Percentiles rank a stretch among this genome's conserved stretches.
phyloP scores from a whole-genome alignment of 2,797 vertebrate species.

The Carcharodon carcharias region DNA sequence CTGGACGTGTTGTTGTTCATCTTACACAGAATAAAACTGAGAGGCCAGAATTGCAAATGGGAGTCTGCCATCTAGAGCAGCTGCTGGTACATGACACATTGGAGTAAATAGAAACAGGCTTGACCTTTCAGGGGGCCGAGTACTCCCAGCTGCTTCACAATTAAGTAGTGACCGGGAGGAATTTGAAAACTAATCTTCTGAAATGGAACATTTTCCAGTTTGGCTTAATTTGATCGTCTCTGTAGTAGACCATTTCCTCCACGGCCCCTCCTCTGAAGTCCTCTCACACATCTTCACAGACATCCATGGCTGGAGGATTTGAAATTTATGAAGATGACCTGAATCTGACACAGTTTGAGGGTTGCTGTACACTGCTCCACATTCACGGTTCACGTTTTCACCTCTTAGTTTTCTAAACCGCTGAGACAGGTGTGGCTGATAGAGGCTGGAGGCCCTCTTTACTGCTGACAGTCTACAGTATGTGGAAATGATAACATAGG shows the following conservation, averaged over 20 bases:
- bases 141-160: background rate
- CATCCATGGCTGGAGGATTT: background rate
- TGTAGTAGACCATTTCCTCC: background rate
- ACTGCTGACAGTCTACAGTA: constrained; percentile 57
- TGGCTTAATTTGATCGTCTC: background rate
- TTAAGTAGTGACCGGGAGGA: background rate
- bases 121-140: background rate
- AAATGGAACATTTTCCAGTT: background rate
- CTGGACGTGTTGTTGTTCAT: background rate
- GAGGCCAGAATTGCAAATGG: background rate
- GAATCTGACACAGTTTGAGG: background rate
- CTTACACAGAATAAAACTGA: background rate
- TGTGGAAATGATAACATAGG: constrained; percentile 52
- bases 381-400: background rate
- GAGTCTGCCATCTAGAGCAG: constrained; percentile 18
- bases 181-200: constrained; percentile 3
- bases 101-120: background rate
- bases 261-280: background rate
- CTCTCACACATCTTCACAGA: background rate
- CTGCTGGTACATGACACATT: background rate
- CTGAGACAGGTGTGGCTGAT: background rate
- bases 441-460: constrained; percentile 41
- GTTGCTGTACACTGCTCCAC: background rate
- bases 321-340: constrained; percentile 31
- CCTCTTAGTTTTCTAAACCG: background rate